A percentile compares a stretch with the other conserved stretches of the same genome.
Conservation (phyloP, 1,140 invertebrate genomes). For the Drosophila repleta region DNA sequence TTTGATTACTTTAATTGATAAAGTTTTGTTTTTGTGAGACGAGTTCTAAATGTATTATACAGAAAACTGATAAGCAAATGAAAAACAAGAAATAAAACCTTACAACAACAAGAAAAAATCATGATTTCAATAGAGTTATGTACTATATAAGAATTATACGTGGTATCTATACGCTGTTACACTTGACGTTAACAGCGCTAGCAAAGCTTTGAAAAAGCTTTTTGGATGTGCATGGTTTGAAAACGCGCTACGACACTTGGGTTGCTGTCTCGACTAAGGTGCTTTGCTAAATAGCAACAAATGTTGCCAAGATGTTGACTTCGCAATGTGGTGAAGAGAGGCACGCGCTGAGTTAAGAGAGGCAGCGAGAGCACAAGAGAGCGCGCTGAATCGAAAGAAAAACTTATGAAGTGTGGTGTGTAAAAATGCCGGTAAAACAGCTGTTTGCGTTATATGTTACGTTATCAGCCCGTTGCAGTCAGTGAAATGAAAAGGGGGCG, state of each 20-base stretch:
- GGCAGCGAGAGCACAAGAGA: conserved; percentile 37
- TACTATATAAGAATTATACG: background rate
- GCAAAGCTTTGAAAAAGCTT: conserved; percentile 3
- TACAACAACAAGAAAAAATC: background rate
- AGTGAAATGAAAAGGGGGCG: conserved; percentile 10
- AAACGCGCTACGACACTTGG: background rate
- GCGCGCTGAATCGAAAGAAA: conserved; percentile 58
- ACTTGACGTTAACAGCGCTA: background rate
- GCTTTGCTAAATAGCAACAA: conserved; percentile 21
- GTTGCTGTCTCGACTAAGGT: conserved; percentile 29
- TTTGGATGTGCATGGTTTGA: background rate
- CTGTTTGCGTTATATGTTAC: conserved; percentile 58
- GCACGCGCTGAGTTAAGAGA: conserved; percentile 9
- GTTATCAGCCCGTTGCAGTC: conserved; percentile 12
- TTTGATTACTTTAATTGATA: conserved; percentile 74
- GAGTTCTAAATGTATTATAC: conserved; percentile 8
- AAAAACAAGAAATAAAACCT: background rate
- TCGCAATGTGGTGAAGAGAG: conserved; percentile 34
- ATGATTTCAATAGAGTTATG: background rate
- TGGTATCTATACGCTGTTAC: background rate
- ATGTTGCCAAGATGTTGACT: conserved; percentile 41
- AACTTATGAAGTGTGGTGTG: conserved; percentile 55
- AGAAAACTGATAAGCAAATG: conserved; percentile 6
- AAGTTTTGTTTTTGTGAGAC: conserved; percentile 36
- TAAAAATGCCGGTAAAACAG: conserved; percentile 78